Base-by-base conservation (phyloP, 2,797 vertebrate species). In the Ibycter americanus region DNA sequence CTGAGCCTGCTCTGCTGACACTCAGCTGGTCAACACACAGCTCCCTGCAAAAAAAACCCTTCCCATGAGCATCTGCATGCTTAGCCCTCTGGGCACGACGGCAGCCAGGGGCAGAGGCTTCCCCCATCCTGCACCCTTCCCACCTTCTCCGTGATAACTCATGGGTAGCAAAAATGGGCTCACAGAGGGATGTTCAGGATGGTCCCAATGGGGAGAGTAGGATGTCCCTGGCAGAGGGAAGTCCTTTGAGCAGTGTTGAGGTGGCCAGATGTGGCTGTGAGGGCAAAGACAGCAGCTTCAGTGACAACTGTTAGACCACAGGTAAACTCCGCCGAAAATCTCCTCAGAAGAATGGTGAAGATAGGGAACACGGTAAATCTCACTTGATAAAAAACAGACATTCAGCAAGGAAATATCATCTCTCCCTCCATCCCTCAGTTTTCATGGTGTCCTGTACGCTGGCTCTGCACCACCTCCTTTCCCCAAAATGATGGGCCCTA, bases 61-160 rank as follows among this genome's bases (percentile, higher is more conserved):
- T 42, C 36, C 36, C 6, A 1, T 19, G 6, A 1, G 2, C 36
- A 27, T 26, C 7, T 6, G 12, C 13, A 17, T n/a, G 34, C 40
- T 31, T 17, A 12, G 36, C 2, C 4, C 49, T 67, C 42, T 34
- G 32, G 40, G 31, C 25, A 55, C 65, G 52, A 21, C 0, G 0
- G 7, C 51, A 40, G 40, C 31, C 55, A 31, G 11, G 12, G 29
- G 4, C 34, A 67, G 62, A 71, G 49, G 8, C 12, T 79, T 76
- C 13, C 31, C 6, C 12, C 3, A 0, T 63, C 32, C n/a, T 51
- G 17, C 4, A 67, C 29, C 20, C 21, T 83, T 86, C 47, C 29
- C 34, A 55, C 11, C 23, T 88, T 78, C 76, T 61, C 83, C 56
- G n/a, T 16, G 5, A 68, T 46, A 46, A 25, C 3, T 20, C 2